phyloP scores from a whole-genome alignment of 2,113 vertebrate species.

The Blennius ocellaris region DNA sequence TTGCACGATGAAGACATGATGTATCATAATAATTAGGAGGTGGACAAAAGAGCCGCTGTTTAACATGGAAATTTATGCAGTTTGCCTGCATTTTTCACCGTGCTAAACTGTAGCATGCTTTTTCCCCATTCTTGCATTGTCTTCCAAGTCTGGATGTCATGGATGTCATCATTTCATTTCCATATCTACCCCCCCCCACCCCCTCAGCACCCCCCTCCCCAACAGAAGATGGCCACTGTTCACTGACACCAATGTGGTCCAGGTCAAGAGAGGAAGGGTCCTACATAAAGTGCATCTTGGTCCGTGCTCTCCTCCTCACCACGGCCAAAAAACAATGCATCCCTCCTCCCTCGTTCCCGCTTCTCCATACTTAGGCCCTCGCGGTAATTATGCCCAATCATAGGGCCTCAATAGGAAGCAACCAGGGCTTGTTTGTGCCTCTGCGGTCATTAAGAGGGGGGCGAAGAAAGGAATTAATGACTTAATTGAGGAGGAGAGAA shows the following conservation, averaged over 20 bases:
- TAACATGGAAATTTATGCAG: conserved; percentile 97
- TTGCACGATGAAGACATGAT: conserved; percentile 98
- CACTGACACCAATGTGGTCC: conserved; percentile 95
- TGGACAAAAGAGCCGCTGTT: conserved; percentile 96
- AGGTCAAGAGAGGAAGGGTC: conserved; percentile 98
- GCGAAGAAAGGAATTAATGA: conserved; percentile 99
- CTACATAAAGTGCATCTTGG: conserved; percentile 92
- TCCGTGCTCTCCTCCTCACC: conserved; percentile 85
- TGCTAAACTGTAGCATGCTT: conserved; percentile 63
- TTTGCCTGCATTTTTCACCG: conserved; percentile 88
- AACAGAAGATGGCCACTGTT: conserved; percentile 89
- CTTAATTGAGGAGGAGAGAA: conserved; percentile 99
- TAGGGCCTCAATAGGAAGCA: conserved; percentile 98
- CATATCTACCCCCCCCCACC: too few relatives aligned
- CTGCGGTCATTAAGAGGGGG: conserved; percentile 99
- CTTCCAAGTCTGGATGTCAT: background rate
- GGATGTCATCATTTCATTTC: conserved; percentile 89
- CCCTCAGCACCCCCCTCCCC: conserved; percentile 77
- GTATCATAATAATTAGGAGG: conserved; percentile 98
- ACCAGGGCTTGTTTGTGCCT: conserved; percentile 99
- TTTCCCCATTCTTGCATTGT: conserved; percentile 60
- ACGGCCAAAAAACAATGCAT: conserved; percentile 91
- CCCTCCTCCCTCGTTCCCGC: conserved; percentile 90
- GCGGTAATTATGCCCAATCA: conserved; percentile 99
- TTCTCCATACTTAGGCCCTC: conserved; percentile 93